A percentile compares a stretch with the other conserved stretches of the same genome.
Evolutionary conservation across 2,113 vertebrate genomes (phyloP).

Genomic region (Siphamia tubifer): DNA sequence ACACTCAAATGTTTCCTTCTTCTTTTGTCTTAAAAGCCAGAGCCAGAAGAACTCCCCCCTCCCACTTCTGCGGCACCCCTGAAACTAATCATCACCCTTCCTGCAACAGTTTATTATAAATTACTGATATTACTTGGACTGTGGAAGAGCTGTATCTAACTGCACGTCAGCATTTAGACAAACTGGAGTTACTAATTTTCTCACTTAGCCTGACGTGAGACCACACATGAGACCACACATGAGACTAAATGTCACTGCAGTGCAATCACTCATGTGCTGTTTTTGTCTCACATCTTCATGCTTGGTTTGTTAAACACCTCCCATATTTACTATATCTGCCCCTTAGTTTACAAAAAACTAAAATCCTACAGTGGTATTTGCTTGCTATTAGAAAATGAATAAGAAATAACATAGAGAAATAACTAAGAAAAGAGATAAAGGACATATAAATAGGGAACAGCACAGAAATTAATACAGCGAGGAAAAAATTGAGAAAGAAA

Average conservation of each 20-base stretch:
- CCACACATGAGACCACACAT: conserved; percentile 46
- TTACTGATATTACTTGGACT: not conserved
- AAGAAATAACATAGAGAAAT: too few species aligned
- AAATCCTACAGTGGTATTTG: too few species aligned
- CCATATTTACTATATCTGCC: too few species aligned
- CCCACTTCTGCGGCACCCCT: too few species aligned
- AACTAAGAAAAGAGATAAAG: too few species aligned
- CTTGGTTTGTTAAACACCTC: too few species aligned
- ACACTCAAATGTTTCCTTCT: conserved; percentile 11
- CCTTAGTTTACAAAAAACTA: too few species aligned
- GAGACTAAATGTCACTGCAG: not conserved
- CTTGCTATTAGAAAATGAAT: too few species aligned
- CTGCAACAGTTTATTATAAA: not conserved
- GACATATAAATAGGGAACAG: too few species aligned
- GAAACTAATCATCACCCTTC: not conserved
- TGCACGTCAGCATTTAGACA: not conserved
- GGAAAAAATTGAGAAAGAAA: too few species aligned
- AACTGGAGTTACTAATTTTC: conserved; percentile 1
- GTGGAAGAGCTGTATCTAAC: not conserved
- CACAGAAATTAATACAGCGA: too few species aligned
- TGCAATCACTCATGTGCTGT: too few species aligned
- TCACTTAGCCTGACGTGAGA: not conserved
- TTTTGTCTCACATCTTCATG: not conserved
- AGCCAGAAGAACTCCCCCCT: not conserved
- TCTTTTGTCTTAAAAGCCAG: conserved; percentile 18